Evolutionary conservation across 2,797 vertebrate species (phyloP).

Genomic region (Arctocebus calabarensis): DNA sequence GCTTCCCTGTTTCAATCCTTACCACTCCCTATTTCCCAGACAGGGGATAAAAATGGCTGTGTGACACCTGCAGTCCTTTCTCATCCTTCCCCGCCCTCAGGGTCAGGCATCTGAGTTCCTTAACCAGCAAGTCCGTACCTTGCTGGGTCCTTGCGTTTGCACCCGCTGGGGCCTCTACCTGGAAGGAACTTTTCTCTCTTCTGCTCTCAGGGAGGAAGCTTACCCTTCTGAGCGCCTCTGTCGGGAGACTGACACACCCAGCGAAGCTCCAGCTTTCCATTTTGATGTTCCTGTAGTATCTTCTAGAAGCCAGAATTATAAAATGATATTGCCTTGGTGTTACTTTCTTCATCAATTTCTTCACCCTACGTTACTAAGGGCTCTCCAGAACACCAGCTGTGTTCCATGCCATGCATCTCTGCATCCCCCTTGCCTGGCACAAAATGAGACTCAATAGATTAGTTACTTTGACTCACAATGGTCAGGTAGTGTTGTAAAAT

Average conservation of each 20-base stretch:
- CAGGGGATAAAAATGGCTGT: not conserved
- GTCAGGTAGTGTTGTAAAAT: not conserved
- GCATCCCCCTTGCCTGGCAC: not conserved
- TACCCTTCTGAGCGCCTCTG: not conserved
- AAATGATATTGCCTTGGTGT: not conserved
- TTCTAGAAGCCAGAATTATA: not conserved
- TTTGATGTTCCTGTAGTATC: not conserved
- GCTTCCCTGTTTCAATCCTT: not conserved
- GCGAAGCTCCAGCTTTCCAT: not conserved
- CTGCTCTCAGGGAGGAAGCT: not conserved
- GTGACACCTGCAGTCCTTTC: not conserved
- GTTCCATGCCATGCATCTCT: not conserved
- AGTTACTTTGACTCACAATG: not conserved
- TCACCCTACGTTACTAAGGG: not conserved
- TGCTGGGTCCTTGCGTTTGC: not conserved
- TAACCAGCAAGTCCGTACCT: not conserved
- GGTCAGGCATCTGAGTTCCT: not conserved
- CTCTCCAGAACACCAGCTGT: not conserved
- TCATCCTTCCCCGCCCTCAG: not conserved
- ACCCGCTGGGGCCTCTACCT: not conserved
- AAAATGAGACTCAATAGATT: not conserved
- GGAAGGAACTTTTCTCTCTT: not conserved
- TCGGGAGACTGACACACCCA: not conserved
- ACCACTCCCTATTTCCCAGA: not conserved
- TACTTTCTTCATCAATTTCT: not conserved